phyloP scores from a whole-genome alignment of 2,113 vertebrate genomes.

The Dipodomys stephensi region DNA sequence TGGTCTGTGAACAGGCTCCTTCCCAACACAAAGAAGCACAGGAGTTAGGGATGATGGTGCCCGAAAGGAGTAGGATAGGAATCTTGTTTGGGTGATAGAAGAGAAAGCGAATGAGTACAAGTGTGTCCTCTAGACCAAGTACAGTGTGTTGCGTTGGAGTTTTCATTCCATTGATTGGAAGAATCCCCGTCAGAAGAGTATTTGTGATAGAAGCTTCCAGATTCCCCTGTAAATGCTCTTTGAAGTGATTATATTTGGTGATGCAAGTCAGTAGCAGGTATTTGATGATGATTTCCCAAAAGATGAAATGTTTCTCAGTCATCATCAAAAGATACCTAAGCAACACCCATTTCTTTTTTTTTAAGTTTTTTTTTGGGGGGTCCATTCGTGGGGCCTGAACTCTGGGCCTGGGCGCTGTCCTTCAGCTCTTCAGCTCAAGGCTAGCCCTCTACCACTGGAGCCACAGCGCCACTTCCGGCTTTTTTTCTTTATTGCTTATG shows the following conservation, averaged over 20 bases:
- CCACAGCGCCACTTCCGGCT: too few species aligned
- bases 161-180: not conserved
- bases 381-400: too few species aligned
- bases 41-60: accelerated
- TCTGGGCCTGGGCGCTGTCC: too few species aligned
- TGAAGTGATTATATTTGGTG: not conserved
- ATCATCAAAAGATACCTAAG: not conserved
- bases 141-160: not conserved
- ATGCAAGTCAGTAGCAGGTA: too few species aligned
- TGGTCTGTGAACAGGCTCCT: not conserved
- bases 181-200: not conserved
- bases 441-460: too few species aligned
- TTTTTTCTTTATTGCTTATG: too few species aligned
- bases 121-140: not conserved
- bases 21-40: not conserved
- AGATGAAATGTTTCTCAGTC: not conserved
- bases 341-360: not conserved
- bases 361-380: too few species aligned
- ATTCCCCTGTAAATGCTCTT: not conserved
- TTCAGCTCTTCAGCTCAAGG: too few species aligned
- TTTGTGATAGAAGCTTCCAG: not conserved
- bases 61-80: not conserved
- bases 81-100: not conserved
- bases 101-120: not conserved
- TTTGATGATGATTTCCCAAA: not conserved